These are phyloP conservation scores for Nymphicus hollandicus DNA, from an alignment of 2,113 vertebrate genomes.

Conservation along the genomic window DNA sequence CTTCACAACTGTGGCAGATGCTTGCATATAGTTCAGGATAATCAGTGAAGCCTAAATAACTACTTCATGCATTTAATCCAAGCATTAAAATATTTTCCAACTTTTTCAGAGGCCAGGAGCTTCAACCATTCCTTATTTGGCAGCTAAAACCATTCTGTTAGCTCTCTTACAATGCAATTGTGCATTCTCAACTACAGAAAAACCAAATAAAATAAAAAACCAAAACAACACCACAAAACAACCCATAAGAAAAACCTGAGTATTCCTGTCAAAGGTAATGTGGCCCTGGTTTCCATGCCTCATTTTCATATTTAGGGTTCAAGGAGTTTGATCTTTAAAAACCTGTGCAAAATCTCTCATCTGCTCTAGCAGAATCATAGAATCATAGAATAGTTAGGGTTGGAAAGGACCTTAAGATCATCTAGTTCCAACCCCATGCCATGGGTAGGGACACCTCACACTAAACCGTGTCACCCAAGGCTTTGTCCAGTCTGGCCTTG, in stretches of 20 bases:
- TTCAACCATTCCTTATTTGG: background rate
- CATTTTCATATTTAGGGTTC: background rate
- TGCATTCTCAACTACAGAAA: background rate
- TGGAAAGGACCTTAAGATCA: background rate
- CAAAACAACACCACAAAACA: background rate
- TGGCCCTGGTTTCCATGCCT: background rate
- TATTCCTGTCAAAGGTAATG: background rate
- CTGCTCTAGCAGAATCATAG: background rate
- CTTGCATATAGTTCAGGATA: background rate
- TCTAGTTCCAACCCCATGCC: background rate
- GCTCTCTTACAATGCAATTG: background rate
- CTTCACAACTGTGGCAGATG: background rate
- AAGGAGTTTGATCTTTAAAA: background rate
- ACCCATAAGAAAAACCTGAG: background rate
- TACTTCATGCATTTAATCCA: background rate
- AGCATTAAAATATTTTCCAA: background rate
- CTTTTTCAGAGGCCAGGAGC: background rate
- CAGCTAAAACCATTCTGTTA: background rate
- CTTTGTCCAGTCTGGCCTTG: background rate
- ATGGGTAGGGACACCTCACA: background rate
- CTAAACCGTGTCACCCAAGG: background rate
- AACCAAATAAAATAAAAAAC: background rate
- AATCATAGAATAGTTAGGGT: background rate
- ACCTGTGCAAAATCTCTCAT: fast-evolving
- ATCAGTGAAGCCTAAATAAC: background rate